Conservation (phyloP, 2,113 vertebrate genomes). For the Petaurus breviceps region DNA sequence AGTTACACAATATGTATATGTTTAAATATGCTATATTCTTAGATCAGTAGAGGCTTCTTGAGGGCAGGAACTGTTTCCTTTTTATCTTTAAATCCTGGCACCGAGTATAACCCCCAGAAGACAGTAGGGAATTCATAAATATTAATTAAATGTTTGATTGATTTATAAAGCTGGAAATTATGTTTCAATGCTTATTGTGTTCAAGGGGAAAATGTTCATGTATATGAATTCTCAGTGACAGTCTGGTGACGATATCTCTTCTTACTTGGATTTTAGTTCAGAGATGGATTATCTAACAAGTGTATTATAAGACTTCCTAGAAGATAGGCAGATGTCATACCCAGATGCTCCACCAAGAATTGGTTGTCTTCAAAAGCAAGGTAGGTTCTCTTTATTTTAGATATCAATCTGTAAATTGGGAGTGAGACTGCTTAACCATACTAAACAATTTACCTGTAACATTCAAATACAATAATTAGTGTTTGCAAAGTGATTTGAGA, state of each 20-base stretch:
- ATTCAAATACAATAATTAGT: conserved; percentile 74
- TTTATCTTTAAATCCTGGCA: not conserved
- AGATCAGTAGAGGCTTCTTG: not conserved
- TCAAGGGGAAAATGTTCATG: conserved; percentile 43
- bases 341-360: conserved; percentile 62
- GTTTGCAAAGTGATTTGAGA: conserved; percentile 71
- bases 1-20: not conserved
- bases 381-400: conserved; percentile 56
- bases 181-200: conserved; percentile 56
- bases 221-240: conserved; percentile 48
- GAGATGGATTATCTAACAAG: conserved; percentile 33
- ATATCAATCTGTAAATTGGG: conserved; percentile 61
- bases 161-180: not conserved
- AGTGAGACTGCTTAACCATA: conserved; percentile 72
- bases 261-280: conserved; percentile 41
- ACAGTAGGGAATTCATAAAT: not conserved
- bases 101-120: not conserved
- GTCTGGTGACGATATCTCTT: conserved; percentile 47
- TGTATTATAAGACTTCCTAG: conserved; percentile 42
- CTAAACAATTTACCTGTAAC: conserved; percentile 64
- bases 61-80: conserved; percentile 7
- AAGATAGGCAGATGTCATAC: conserved; percentile 69
- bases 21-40: not conserved
- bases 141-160: not conserved
- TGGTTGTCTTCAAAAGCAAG: conserved; percentile 48